Conservation (phyloP, 1,140 invertebrate species). For the Calephelis virginiensis region DNA sequence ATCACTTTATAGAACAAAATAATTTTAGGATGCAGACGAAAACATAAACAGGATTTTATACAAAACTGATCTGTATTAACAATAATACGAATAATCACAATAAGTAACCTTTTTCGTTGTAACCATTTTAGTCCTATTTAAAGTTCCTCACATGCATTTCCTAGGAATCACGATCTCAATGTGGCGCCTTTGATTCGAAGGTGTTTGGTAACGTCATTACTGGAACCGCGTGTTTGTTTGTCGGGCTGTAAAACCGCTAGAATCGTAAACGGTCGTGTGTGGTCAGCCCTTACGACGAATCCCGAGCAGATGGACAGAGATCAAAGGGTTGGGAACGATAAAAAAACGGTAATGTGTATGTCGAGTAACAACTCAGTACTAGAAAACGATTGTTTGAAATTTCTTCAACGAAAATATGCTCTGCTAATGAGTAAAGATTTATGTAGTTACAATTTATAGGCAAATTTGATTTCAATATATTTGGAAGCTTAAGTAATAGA, state of each 20-base stretch:
- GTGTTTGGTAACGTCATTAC: slow-evolving; percentile 60
- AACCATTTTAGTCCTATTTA: slow-evolving; percentile 10
- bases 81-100: neutral
- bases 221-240: slow-evolving; percentile 74
- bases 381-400: slow-evolving; percentile 26
- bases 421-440: too few species aligned
- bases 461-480: too few species aligned
- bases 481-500: too few species aligned
- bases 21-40: too few species aligned
- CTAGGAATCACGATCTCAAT: slow-evolving; percentile 57
- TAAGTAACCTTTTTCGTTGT: neutral
- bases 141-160: slow-evolving; percentile 26
- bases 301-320: slow-evolving; percentile 67
- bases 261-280: slow-evolving; percentile 75
- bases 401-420: neutral
- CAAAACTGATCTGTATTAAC: too few species aligned
- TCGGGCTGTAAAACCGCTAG: slow-evolving; percentile 68
- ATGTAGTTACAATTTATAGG: too few species aligned
- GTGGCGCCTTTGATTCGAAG: slow-evolving; percentile 60
- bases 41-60: too few species aligned
- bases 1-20: too few species aligned
- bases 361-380: slow-evolving; percentile 67
- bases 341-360: slow-evolving; percentile 66
- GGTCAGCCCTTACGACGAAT: slow-evolving; percentile 74
- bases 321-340: slow-evolving; percentile 67